Base-by-base conservation (phyloP, 2,113 vertebrate genomes). In the Tupaia chinensis region DNA sequence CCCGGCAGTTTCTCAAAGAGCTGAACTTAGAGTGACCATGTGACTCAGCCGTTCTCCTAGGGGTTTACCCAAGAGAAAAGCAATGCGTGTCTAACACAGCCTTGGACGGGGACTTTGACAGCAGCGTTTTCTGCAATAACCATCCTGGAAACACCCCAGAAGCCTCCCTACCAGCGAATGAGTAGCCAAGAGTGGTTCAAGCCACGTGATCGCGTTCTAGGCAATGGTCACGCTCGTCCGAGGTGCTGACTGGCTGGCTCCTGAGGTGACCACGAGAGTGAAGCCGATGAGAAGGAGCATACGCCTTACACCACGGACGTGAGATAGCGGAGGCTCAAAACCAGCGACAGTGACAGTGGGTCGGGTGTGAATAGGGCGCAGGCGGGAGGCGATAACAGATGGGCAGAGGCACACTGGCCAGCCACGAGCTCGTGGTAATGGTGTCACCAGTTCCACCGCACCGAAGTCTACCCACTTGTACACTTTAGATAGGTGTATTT, bases 191-290 rank as follows among this genome's bases (percentile, higher is more conserved):
- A 5, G 23, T 7, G 4, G 25, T 4, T 4, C 3, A 19, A 9
- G 77, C 66, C 23, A 3, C 0, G 2, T 12, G 12, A 20, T 0
- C 1, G 44, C 20, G 27, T 27, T 5, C 60, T 13, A 8, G 4
- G 17, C 9, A 19, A 1, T 7, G 7, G n/a, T 10, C 44, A 44
- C 44, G 44, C 5, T 44, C 44, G 44, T 44, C 44, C 44, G 44
- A 44, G 44, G 44, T 44, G 44, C 44, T 44, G 44, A 44, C 44
- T 44, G 3, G 44, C 44, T 44, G 44, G 5, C 44, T 44, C 44
- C 44, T 44, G 44, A 44, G 44, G 44, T 44, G 44, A 44, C 44
- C 44, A 44, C 44, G 44, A 32, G 8, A 65, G 85, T 78, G 66
- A 85, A 81, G 73, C 44, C 68, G 68, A 53, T 0, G 12, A 66